Base-by-base conservation (phyloP, 1,140 invertebrate species). In the Drosophila micromelanica region DNA sequence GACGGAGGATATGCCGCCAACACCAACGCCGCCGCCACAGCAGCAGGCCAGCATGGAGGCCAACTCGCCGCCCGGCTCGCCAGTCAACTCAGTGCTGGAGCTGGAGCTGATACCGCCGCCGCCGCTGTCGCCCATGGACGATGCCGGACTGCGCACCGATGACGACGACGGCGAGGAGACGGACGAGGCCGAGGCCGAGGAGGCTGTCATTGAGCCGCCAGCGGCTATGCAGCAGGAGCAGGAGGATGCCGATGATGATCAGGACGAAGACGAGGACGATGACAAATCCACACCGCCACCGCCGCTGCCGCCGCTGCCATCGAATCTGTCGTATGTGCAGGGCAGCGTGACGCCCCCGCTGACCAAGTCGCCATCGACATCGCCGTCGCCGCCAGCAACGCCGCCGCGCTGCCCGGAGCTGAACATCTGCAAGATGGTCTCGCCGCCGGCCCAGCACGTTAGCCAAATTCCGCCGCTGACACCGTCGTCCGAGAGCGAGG, bases 1-100 rank as follows among this genome's bases (percentile, higher is more conserved):
- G 71, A 80, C 87, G 48, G 90, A 91, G 35, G 90, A 91, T 38
- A 81, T 91, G 68, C 90, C 90, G 43, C 90, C 90, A 35, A 91
- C 90, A 38, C 90, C 90, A 35, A 89, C 90, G 32, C 90, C 90
- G 32, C 87, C 87, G 46, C 90, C 84, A 12, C 90, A 87, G 27
- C 76, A 85, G 43, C 74, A 74, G 15, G 45, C 37, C 20, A 64
- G 60, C 35, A 55, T 48, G 49, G 74, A 62, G 27, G 57, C 54
- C 8, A 69, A 27, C 12, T 87, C 78, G 3, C 77, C 82, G 9
- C 62, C 56, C 1, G 75, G 64, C 0, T 89, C 90, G 32, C 74
- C 84, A 15, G 89, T 75, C 13, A 85, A 76, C 27, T 91, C 90
- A 15, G 90, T 91, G 32, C 57, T 91, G 2, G 90, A 91, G 48